Evolutionary conservation across 1,140 invertebrate species (phyloP).

Genomic region (Akabosia matsudoensis): DNA sequence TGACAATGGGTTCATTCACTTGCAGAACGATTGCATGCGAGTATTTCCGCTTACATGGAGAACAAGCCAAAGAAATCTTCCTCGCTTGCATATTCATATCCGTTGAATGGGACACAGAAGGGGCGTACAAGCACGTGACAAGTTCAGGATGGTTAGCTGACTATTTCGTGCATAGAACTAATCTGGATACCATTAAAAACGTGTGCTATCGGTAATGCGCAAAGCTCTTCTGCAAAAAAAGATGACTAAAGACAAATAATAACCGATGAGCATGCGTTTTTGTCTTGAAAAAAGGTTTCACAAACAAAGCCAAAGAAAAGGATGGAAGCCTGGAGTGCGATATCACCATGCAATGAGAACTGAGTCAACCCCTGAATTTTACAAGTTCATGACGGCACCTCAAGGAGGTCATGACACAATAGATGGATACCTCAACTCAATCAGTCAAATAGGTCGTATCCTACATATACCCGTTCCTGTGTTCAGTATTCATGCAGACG

Average conservation of each 20-base stretch:
- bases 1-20: too few species aligned
- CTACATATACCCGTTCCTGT: slow-evolving; percentile 7
- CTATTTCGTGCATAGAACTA: slow-evolving; percentile 1
- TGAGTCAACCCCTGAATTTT: not conserved
- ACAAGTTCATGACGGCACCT: slow-evolving; percentile 3
- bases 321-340: not conserved
- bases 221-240: too few species aligned
- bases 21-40: not conserved
- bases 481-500: slow-evolving; percentile 18
- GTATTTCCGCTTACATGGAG: not conserved
- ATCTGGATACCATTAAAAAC: slow-evolving; percentile 7
- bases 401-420: not conserved
- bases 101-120: slow-evolving; percentile 3
- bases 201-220: slow-evolving; percentile 8
- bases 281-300: not conserved
- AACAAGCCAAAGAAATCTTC: not conserved
- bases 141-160: not conserved
- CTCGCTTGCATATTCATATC: not conserved
- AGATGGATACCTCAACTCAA: not conserved
- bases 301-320: not conserved
- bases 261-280: too few species aligned
- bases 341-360: slow-evolving; percentile 16
- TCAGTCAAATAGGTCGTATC: not conserved
- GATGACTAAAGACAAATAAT: too few species aligned
- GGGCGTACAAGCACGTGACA: not conserved